Base-by-base conservation (phyloP, 2,888 invertebrate genomes). In the Hyposoter dolosus region DNA sequence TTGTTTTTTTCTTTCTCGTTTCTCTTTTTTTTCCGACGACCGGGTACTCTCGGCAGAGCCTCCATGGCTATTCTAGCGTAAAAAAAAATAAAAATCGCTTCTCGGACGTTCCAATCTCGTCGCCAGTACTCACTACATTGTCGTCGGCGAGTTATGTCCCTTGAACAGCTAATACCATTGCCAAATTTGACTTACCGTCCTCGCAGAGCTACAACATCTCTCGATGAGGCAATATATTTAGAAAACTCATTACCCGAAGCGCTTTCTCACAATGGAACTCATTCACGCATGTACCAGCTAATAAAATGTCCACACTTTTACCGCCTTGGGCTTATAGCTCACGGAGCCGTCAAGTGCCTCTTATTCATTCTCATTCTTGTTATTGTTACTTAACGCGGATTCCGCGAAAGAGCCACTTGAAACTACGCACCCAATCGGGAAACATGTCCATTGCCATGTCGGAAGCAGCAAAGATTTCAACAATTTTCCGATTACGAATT, bases 141-240 rank as follows among this genome's bases (percentile, higher is more conserved):
- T 77, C 63, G 72, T 81, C 80, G 82, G 65, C 65, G 68, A 75
- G 82, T 85, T 83, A 83, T 82, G 87, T 81, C 87, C 88, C 86
- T 89, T 89, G 88, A 90, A 87, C 87, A 35, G 87, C 85, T 84
- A 87, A 89, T 89, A 84, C 84, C 88, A 89, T 89, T 86, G 87
- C 83, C 81, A 84, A 89, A 88, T 87, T 86, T 88, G 88, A 89
- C 87, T 78, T 71, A 80, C 80, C 53, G n/a, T n/a, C n/a, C 56
- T 17, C 53, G 47, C 19, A 1, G 53, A 75, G 56, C n/a, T 47
- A 45, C 28, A 32, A 19, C 17, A 10, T 32, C 43, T 68, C 71
- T 45, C 32, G 15, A 53, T n/a, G 77, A 15, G 66, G 66, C 66
- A 60, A 66, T 83, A 86, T 81, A 81, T 86, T 77, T 66, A 81